These are phyloP conservation scores for Apoderus coryli DNA, from an alignment of 2,888 invertebrate species.

Conservation along the genomic window DNA sequence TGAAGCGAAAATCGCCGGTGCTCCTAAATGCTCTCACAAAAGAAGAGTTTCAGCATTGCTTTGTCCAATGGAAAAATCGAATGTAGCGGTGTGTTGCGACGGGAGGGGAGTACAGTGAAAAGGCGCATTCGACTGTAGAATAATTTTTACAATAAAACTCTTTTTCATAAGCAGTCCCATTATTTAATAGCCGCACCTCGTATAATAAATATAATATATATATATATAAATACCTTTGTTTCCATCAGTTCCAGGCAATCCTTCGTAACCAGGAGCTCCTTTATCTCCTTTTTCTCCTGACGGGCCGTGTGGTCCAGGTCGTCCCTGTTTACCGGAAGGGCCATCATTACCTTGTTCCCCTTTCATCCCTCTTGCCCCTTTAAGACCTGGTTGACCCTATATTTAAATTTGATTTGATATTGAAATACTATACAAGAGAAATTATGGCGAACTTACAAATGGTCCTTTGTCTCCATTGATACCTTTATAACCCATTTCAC, in stretches of 20 bases:
- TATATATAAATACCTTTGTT: constrained; percentile 21
- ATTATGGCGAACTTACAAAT: too few species aligned
- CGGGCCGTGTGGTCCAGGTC: constrained; percentile 39
- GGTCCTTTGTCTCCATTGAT: constrained; percentile 29
- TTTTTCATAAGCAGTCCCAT: too few species aligned
- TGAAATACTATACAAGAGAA: too few species aligned
- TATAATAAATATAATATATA: not conserved
- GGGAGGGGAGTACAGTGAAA: too few species aligned
- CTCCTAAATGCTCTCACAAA: too few species aligned
- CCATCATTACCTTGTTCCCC: constrained; percentile 50
- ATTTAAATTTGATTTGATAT: constrained; percentile 3
- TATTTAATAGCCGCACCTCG: too few species aligned
- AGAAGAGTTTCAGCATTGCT: too few species aligned
- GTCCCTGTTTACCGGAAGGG: constrained; percentile 61
- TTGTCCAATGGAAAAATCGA: too few species aligned
- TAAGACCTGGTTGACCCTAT: constrained; percentile 26
- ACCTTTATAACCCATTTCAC: constrained; percentile 23
- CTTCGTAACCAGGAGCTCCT: constrained; percentile 69
- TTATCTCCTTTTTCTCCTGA: constrained; percentile 73
- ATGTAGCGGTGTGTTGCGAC: too few species aligned
- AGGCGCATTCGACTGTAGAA: too few species aligned
- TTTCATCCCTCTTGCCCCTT: constrained; percentile 35
- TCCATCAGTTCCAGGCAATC: constrained; percentile 57
- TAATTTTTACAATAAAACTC: too few species aligned
- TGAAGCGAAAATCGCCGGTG: too few species aligned